Base-by-base conservation (phyloP, 2,113 vertebrate genomes). In the Illadopsis cleaveri region DNA sequence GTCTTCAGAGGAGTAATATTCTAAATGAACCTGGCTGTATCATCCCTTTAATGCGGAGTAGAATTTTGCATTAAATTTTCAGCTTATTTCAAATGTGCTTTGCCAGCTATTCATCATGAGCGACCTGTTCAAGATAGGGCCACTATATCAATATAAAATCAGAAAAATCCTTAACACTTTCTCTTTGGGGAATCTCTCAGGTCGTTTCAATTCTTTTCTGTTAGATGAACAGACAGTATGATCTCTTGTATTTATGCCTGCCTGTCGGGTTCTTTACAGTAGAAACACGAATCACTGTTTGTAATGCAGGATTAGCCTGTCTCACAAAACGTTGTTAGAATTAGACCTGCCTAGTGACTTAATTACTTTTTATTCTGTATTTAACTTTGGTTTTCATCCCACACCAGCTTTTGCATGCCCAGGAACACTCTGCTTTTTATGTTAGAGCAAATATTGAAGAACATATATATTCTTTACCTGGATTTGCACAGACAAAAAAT, bases 11-110 rank as follows among this genome's bases (percentile, higher is more conserved):
- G 69, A 96, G 62, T 90, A 94, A 73, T 91, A 96, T 83, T 86
- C 90, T 96, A 97, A 97, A 96, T 92, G 92, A 97, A 95, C 72
- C 94, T 95, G 95, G 76, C 42, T 86, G 68, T 79, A 76, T 95
- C 93, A 96, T 84, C 51, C 56, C 50, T 84, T 71, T 89, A 48
- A 72, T 77, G 54, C 24, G 53, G 51, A 93, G 21, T 9, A 61
- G 81, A 91, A 66, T 65, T 87, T 61, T 80, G 77, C 45, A 68
- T 93, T 87, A 81, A 82, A 48, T 92, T 80, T 95, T 87, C 89
- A 84, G 77, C 20, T 82, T 66, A 56, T 93, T 88, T 95, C 76
- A 81, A 28, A 82, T 51, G 87, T 51, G 7, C 80, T 93, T 90
- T 37, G 30, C 84, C 45, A 81, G 70, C 80, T 85, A 89, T 57